Evolutionary conservation across 2,113 vertebrate species (phyloP), one percentile per base, ranked within the genome.

Genomic region (Hippocampus barbouri): DNA sequence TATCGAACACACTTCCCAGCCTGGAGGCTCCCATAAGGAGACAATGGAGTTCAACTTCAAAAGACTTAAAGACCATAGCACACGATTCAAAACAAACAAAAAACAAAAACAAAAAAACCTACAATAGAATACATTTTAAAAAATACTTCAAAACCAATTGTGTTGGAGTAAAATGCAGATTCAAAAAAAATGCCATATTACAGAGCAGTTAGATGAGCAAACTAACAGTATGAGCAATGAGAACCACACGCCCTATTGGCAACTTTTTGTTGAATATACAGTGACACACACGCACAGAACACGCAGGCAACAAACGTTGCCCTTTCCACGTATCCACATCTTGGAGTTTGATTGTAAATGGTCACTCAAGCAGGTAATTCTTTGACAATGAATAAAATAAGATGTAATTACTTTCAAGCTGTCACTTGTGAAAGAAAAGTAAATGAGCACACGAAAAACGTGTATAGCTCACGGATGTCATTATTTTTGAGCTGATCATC

Each of bases 301-400:
- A n/a, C 23, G 10, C 16, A 66, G n/a, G 65, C 70, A 56, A 40
- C 69, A 49, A 53, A 71, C 66, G 56, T 70, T 62, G 78, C 68
- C 66, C 73, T 75, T 20, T 77, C 79, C 80, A 61, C 76, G 65
- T 68, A 71, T 77, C 79, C 79, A 73, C 79, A 79, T 83, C 81
- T 78, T 51, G 38, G 70, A 72, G 76, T 61, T 62, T 45, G 76
- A 87, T 87, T 91, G 85, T 90, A 76, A 11, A 15, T 3, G 12
- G 54, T 72, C 82, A 82, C 82, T 89, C 85, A 73, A 76, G 85
- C 88, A 84, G 84, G 76, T 87, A 87, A 90, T 90, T 90, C 77
- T 69, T 76, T 81, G 82, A 89, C 87, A 87, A 91, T 89, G 84
- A 86, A 86, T 84, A 73, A 89, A 91, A 89, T 83, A 74, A 87